These are phyloP conservation scores for Fissipunctia ypsillon DNA, from an alignment of 2,888 invertebrate genomes.

Conservation along the genomic window DNA sequence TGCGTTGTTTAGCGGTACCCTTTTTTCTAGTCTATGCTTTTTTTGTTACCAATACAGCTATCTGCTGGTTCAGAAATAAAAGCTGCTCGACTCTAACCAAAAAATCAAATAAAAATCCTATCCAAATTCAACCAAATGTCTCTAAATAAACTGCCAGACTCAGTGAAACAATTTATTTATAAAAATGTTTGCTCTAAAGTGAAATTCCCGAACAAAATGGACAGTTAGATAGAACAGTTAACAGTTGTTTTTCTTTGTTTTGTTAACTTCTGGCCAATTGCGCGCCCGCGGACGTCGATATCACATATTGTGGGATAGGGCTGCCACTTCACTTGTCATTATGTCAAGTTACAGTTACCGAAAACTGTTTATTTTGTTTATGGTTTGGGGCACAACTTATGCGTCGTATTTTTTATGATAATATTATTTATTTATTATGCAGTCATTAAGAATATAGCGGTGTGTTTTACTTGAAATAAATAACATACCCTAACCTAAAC, in stretches of 20 bases:
- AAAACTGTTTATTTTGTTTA: conserved; percentile 8
- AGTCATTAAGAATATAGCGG: not conserved
- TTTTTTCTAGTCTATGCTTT: not conserved
- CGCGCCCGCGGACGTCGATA: conserved; percentile 30
- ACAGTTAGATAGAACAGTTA: conserved; percentile 56
- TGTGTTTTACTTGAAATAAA: too few relatives aligned
- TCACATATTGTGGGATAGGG: conserved; percentile 46
- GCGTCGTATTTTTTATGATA: not conserved
- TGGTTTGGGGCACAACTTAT: not conserved
- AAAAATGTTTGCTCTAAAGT: conserved; percentile 51
- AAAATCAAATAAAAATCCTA: not conserved
- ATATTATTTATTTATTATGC: not conserved
- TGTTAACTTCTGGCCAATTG: conserved; percentile 49
- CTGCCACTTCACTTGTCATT: conserved; percentile 30
- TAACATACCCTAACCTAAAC: too few relatives aligned
- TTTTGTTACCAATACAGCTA: not conserved
- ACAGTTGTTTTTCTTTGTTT: conserved; percentile 45
- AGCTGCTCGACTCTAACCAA: not conserved
- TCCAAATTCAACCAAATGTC: conserved; percentile 4
- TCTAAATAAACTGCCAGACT: conserved; percentile 42
- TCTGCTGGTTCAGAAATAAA: not conserved
- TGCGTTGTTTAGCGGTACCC: not conserved
- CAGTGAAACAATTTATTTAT: conserved; percentile 35
- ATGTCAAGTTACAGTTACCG: conserved; percentile 7
- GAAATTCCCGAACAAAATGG: conserved; percentile 50